Evolutionary conservation across 2,888 invertebrate species (phyloP).

Genomic region (Leptinotarsa tumamoca): DNA sequence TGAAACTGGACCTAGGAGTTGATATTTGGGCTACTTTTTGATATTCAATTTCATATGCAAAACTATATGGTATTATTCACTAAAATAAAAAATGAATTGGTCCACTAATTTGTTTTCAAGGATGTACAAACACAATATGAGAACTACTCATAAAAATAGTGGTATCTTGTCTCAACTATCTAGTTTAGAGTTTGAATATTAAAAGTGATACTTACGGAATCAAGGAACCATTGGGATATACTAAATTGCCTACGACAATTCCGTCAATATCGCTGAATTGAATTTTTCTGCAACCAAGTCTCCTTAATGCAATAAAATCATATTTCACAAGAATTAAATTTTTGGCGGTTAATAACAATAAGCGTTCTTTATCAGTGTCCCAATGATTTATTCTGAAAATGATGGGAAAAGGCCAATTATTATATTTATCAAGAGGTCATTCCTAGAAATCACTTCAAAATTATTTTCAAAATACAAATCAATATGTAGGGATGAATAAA

Average conservation of each 20-base stretch:
- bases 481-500: no score
- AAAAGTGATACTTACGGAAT: conserved; percentile 80
- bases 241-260: conserved; percentile 80
- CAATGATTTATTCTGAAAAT: conserved; percentile 83
- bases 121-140: neutral
- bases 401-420: neutral
- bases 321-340: conserved; percentile 82
- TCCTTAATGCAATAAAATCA: conserved; percentile 85
- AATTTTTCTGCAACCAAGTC: conserved; percentile 78
- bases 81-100: no score
- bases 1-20: neutral
- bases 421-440: no score
- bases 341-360: conserved; percentile 80
- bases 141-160: neutral
- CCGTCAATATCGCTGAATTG: conserved; percentile 78
- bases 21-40: neutral
- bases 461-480: no score
- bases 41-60: neutral
- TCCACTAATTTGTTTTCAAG: neutral
- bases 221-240: conserved; percentile 84
- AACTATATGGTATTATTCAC: no score
- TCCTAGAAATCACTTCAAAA: no score
- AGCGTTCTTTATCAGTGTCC: conserved; percentile 87
- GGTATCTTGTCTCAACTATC: neutral
- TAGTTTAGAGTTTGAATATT: neutral